Conservation (phyloP, 2,888 invertebrate genomes). For the Phaonia tiefii region DNA sequence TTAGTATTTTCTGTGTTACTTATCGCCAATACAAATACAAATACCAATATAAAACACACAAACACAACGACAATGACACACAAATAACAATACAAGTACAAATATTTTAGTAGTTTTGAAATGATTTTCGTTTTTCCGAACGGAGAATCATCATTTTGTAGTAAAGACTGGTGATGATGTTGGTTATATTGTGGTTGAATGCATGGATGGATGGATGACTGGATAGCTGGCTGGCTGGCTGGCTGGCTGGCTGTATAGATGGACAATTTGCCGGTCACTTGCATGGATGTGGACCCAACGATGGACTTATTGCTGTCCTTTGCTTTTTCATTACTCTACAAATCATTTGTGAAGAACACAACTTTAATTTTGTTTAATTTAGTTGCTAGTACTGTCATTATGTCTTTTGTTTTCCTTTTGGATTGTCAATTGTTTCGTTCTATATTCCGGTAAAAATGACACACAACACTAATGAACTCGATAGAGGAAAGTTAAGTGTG, state of each 20-base stretch:
- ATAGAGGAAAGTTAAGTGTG: background rate
- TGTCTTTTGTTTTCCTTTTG: constrained; percentile 20
- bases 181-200: background rate
- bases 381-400: constrained; percentile 48
- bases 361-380: constrained; percentile 64
- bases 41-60: too few relatives aligned
- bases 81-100: constrained; percentile 43
- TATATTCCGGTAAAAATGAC: background rate
- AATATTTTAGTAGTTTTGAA: constrained; percentile 25
- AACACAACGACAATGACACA: constrained; percentile 8
- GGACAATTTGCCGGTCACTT: constrained; percentile 24
- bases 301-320: constrained; percentile 31
- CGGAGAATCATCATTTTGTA: constrained; percentile 43
- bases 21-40: constrained; percentile 63
- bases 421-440: background rate
- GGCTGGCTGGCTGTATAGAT: too few relatives aligned
- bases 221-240: background rate
- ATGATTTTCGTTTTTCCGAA: constrained; percentile 50
- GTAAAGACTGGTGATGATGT: background rate
- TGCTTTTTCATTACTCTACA: constrained; percentile 14
- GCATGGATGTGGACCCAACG: constrained; percentile 34
- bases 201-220: constrained; percentile 3
- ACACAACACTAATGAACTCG: constrained; percentile 60
- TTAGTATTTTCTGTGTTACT: constrained; percentile 61
- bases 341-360: constrained; percentile 42